Evolutionary conservation across 2,797 vertebrate species (phyloP).

Genomic region (Scarus forsteni): DNA sequence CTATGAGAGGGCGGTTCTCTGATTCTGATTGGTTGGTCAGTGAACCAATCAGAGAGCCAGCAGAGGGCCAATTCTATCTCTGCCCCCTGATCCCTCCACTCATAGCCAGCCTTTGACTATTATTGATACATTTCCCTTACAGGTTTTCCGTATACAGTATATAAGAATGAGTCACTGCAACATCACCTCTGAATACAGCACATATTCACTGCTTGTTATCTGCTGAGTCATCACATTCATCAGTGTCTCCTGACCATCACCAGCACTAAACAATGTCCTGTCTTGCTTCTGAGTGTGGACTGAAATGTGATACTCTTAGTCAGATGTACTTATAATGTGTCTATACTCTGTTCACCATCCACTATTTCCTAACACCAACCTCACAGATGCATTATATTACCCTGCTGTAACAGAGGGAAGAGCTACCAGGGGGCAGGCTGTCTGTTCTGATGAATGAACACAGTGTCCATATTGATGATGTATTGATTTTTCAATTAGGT

Average conservation of each 20-base stretch:
- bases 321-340: slow-evolving; percentile 44
- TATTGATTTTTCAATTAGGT: slow-evolving; percentile 66
- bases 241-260: slow-evolving; percentile 1
- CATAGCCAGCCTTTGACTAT: too few species aligned
- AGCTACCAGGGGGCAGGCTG: slow-evolving; percentile 41
- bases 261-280: slow-evolving; percentile 12
- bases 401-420: slow-evolving; percentile 34
- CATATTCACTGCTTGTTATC: slow-evolving; percentile 24
- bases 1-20: too few species aligned
- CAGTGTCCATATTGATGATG: slow-evolving; percentile 54
- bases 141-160: too few species aligned
- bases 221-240: slow-evolving; percentile 32
- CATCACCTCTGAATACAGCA: too few species aligned
- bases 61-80: too few species aligned
- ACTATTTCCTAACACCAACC: slow-evolving; percentile 48
- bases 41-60: too few species aligned
- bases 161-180: too few species aligned
- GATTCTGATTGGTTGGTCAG: too few species aligned
- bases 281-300: slow-evolving; percentile 28
- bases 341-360: slow-evolving; percentile 17
- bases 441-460: slow-evolving; percentile 50
- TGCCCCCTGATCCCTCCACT: too few species aligned
- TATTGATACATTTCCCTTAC: too few species aligned
- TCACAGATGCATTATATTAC: slow-evolving; percentile 49
- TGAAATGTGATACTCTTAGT: slow-evolving; percentile 49